Evolutionary conservation across 2,888 invertebrate species (phyloP).

Genomic region (Orchesellides sinensis): DNA sequence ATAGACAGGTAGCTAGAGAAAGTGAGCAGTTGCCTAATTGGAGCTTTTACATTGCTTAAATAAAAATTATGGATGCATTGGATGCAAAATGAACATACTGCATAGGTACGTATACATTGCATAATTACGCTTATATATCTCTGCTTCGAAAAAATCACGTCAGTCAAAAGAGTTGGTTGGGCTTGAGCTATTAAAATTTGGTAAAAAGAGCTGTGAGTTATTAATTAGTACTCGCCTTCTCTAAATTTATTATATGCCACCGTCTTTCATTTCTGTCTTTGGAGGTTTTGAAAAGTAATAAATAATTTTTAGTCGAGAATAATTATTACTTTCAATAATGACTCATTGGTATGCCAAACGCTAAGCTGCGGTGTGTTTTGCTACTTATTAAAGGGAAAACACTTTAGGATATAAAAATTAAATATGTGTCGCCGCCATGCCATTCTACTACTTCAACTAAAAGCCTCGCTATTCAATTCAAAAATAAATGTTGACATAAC

Average conservation of each 20-base stretch:
- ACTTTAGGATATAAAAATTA: too few species aligned
- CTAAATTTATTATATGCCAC: slow-evolving; percentile 62
- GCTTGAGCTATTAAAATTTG: slow-evolving; percentile 7
- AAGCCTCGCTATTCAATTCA: too few species aligned
- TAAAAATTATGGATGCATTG: too few species aligned
- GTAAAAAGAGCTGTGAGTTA: slow-evolving; percentile 49
- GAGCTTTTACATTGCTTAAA: neutral
- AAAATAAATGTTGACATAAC: too few species aligned
- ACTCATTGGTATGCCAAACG: too few species aligned
- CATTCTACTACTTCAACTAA: too few species aligned
- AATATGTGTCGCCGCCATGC: too few species aligned
- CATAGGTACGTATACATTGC: neutral
- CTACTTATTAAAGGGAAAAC: too few species aligned
- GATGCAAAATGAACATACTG: too few species aligned
- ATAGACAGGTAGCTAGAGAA: neutral
- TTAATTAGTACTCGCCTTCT: slow-evolving; percentile 63
- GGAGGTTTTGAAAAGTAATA: slow-evolving; percentile 51
- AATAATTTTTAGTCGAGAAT: slow-evolving; percentile 62
- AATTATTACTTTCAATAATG: slow-evolving; percentile 58
- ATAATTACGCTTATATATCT: neutral
- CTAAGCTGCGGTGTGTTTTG: too few species aligned
- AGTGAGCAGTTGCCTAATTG: neutral
- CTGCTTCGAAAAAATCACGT: slow-evolving; percentile 23
- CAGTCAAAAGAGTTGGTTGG: slow-evolving; percentile 43
- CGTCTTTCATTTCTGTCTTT: slow-evolving; percentile 51